phyloP scores from a whole-genome alignment of 2,888 invertebrate genomes.

The Aphrophora alni region DNA sequence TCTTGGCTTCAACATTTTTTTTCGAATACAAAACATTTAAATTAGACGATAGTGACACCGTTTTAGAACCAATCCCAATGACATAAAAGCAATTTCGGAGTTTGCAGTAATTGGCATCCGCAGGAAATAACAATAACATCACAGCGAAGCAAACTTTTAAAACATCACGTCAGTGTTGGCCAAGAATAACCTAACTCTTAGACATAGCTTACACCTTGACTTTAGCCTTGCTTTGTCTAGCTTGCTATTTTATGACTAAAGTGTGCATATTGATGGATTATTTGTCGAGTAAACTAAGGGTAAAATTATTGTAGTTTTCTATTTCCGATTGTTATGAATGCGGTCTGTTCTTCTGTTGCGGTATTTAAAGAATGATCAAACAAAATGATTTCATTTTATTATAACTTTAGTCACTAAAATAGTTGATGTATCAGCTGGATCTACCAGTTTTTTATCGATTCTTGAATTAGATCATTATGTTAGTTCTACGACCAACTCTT shows the following conservation, averaged over 20 bases:
- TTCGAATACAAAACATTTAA: neutral
- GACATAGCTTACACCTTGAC: neutral
- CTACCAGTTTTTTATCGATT: too few relatives aligned
- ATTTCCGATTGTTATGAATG: too few relatives aligned
- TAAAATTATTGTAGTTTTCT: neutral
- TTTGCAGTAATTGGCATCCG: neutral
- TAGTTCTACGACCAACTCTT: too few relatives aligned
- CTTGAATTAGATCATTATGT: too few relatives aligned
- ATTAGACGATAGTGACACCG: neutral
- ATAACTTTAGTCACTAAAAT: too few relatives aligned
- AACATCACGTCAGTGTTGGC: neutral
- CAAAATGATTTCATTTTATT: too few relatives aligned
- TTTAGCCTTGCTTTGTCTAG: neutral
- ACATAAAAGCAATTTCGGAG: neutral
- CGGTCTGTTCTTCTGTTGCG: too few relatives aligned
- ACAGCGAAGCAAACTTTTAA: neutral
- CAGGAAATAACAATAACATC: neutral
- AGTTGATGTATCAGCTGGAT: too few relatives aligned
- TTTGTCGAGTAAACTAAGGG: neutral
- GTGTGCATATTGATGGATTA: neutral
- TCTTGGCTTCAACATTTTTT: neutral
- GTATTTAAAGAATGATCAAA: too few relatives aligned
- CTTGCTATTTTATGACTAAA: neutral
- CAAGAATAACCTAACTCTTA: neutral
- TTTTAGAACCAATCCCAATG: constrained; percentile 1